Percentiles rank a stretch among this genome's conserved stretches.
phyloP scores from a whole-genome alignment of 2,888 invertebrate genomes.

The Melieria omissa region DNA sequence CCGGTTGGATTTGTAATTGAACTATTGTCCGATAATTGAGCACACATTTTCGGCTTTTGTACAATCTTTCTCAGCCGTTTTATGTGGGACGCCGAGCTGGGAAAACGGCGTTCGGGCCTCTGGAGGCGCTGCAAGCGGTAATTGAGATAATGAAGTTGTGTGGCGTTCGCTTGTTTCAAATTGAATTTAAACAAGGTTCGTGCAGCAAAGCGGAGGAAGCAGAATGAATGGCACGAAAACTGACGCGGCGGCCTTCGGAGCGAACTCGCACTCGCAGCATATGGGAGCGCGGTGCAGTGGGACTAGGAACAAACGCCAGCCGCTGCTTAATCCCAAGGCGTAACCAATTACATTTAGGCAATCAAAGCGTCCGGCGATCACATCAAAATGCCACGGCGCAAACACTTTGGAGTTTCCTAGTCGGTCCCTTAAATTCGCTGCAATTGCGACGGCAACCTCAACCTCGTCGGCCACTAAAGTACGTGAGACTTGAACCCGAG shows the following conservation, averaged over 20 bases:
- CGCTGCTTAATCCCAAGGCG: slow-evolving; percentile 44
- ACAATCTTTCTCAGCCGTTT: neutral
- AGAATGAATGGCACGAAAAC: too few relatives aligned
- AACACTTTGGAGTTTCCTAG: too few relatives aligned
- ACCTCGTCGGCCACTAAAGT: slow-evolving; percentile 7
- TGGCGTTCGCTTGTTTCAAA: neutral
- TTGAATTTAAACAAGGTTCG: too few relatives aligned
- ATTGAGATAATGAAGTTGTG: slow-evolving; percentile 27
- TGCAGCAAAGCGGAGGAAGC: too few relatives aligned
- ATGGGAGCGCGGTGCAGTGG: too few relatives aligned
- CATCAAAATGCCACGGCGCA: too few relatives aligned
- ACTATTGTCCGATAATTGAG: slow-evolving; percentile 26
- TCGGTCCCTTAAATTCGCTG: too few relatives aligned
- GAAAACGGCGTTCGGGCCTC: neutral
- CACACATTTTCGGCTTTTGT: slow-evolving; percentile 8
- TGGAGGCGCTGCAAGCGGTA: neutral
- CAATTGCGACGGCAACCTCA: neutral
- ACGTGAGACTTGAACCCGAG: neutral
- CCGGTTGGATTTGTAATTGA: slow-evolving; percentile 20
- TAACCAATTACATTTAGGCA: slow-evolving; percentile 48
- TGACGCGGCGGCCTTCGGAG: too few relatives aligned
- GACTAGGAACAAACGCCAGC: too few relatives aligned
- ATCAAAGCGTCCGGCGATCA: slow-evolving; percentile 20
- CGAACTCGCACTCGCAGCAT: too few relatives aligned
- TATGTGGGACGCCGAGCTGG: slow-evolving; percentile 3